A percentile compares a stretch with the other conserved stretches of the same genome.
Evolutionary conservation across 2,113 vertebrate species (phyloP).

Genomic region (Labeo rohita): DNA sequence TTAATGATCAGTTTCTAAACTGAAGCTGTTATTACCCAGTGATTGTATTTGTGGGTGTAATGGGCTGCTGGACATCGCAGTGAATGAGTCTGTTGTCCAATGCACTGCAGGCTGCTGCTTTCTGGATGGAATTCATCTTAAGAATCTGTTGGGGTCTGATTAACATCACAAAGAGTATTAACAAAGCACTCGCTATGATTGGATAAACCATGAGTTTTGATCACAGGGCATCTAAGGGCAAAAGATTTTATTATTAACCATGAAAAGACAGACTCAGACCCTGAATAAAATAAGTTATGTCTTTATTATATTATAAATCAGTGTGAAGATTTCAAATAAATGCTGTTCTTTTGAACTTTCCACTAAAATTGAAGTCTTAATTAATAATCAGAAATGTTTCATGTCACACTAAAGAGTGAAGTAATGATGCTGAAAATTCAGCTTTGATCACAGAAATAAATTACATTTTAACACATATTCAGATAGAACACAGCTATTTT

Average conservation of each 20-base stretch:
- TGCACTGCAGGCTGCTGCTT: neutral
- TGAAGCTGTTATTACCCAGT: neutral
- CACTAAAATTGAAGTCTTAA: too few species aligned
- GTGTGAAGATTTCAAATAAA: neutral
- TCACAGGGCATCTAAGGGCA: neutral
- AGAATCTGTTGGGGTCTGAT: neutral
- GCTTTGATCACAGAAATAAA: neutral
- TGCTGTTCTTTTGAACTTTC: too few species aligned
- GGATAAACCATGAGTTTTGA: neutral
- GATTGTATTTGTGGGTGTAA: neutral
- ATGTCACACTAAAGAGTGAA: neutral
- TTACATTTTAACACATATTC: neutral
- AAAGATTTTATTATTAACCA: neutral
- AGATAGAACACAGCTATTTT: neutral
- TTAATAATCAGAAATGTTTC: too few species aligned
- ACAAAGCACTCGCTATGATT: slow-evolving; percentile 18
- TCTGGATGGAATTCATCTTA: neutral
- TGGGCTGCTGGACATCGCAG: neutral
- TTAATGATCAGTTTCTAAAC: neutral
- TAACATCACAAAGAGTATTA: neutral
- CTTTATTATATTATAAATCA: neutral
- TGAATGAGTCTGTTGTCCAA: slow-evolving; percentile 8
- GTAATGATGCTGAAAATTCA: neutral
- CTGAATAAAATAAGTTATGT: neutral
- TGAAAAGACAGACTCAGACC: neutral